phyloP scores from a whole-genome alignment of 2,113 vertebrate species.

The Forbesichthys agassizii region DNA sequence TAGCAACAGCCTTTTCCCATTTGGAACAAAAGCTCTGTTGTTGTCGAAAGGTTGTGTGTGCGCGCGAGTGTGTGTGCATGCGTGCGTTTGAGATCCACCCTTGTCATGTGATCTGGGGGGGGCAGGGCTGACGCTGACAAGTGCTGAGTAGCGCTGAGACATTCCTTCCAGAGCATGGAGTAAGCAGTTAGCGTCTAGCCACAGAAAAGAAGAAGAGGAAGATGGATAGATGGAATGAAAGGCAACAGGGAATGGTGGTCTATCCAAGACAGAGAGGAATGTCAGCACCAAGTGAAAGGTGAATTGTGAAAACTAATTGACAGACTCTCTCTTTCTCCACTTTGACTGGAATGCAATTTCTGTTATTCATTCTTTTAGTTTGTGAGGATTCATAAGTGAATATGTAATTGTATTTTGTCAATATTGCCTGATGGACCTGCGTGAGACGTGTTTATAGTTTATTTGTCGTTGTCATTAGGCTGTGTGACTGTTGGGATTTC shows the following conservation, averaged over 20 bases:
- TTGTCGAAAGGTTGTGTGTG: slow-evolving; percentile 72
- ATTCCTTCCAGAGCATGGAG: slow-evolving; percentile 48
- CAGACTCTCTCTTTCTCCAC: neutral
- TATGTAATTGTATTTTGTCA: slow-evolving; percentile 19
- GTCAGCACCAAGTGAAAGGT: neutral
- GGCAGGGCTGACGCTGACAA: slow-evolving; percentile 65
- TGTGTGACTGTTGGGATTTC: neutral
- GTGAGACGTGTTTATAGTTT: neutral
- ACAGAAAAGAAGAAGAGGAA: neutral
- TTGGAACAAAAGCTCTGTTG: slow-evolving; percentile 76
- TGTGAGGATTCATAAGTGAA: slow-evolving; percentile 32
- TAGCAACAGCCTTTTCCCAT: slow-evolving; percentile 55
- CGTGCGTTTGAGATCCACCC: slow-evolving; percentile 44
- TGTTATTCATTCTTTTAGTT: slow-evolving; percentile 1
- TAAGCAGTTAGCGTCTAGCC: slow-evolving; percentile 30
- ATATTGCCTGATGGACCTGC: neutral
- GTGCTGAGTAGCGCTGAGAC: slow-evolving; percentile 70
- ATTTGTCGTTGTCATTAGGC: slow-evolving; percentile 13
- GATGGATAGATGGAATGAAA: slow-evolving; percentile 10
- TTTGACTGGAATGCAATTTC: neutral
- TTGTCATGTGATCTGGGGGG: slow-evolving; percentile 71
- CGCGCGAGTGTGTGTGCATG: slow-evolving; percentile 34
- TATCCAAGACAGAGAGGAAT: neutral
- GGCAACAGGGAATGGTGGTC: neutral
- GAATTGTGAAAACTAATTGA: neutral